Percentiles rank a stretch among this genome's conserved stretches.
Conservation (phyloP, 2,888 invertebrate genomes). For the Muscina levida region DNA sequence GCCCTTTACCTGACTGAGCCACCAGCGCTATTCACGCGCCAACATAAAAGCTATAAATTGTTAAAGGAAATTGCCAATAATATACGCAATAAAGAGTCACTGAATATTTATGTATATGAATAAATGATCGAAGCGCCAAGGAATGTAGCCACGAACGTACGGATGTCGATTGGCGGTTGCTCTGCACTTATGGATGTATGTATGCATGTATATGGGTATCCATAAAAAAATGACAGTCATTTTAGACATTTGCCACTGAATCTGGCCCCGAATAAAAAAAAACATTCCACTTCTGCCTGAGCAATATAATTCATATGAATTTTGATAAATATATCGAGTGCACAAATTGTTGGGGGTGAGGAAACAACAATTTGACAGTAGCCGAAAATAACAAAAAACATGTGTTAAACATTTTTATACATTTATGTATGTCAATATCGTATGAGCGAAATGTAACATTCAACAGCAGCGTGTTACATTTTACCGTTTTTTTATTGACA, state of each 20-base stretch:
- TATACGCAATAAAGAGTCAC: slow-evolving; percentile 60
- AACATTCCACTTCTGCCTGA: too few relatives aligned
- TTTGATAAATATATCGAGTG: neutral
- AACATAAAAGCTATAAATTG: slow-evolving; percentile 44
- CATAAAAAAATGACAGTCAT: too few relatives aligned
- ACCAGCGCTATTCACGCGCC: neutral
- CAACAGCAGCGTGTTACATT: too few relatives aligned
- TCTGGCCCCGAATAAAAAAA: neutral
- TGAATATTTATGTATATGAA: slow-evolving; percentile 18
- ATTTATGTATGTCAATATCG: too few relatives aligned
- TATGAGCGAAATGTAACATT: too few relatives aligned
- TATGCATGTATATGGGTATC: neutral
- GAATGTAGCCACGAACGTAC: too few relatives aligned
- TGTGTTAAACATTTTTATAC: slow-evolving; percentile 38
- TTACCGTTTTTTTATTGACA: too few relatives aligned
- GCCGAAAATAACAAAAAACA: too few relatives aligned
- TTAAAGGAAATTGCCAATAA: slow-evolving; percentile 63
- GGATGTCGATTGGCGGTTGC: neutral
- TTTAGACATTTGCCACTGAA: too few relatives aligned
- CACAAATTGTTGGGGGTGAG: neutral
- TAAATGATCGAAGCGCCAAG: neutral
- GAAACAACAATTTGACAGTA: too few relatives aligned
- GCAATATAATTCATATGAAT: slow-evolving; percentile 11
- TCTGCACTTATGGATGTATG: neutral
- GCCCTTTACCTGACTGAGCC: slow-evolving; percentile 33